Base-by-base conservation (phyloP, 2,797 vertebrate genomes). In the Cuniculus paca region DNA sequence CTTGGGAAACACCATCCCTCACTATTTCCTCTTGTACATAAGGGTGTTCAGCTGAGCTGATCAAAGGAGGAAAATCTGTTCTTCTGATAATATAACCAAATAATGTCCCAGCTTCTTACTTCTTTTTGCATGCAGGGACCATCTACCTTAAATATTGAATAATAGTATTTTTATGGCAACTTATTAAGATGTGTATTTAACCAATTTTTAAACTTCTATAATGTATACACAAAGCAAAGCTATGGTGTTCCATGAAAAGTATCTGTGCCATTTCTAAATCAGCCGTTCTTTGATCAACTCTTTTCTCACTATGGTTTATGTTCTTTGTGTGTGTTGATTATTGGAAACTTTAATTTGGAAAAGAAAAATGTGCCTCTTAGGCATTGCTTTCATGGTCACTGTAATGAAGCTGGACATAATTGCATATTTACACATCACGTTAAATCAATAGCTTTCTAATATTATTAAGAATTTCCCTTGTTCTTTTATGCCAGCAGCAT, bases 401-500 rank as follows among this genome's bases (percentile, higher is more conserved):
- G 6, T 82, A 85, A 54, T 81, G 54, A 77, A 87, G 39, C 70
- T 70, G 26, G 48, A 79, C 19, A 72, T 93, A 88, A 75, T 56
- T 90, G 31, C 34, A 54, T 90, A 75, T 56, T 58, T 96, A 80
- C 11, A 65, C 5, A 74, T 90, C 31, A 80, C 7, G 11, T 11
- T 93, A 79, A 90, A 90, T 90, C 88, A 94, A 0, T 90, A 74
- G 22, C n/a, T 63, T 90, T 85, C 34, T 95, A 86, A 84, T 77
- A 91, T 81, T 93, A 89, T 95, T 92, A 87, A 75, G 92, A 78
- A 42, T 88, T 94, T 95, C 90, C 17, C 91, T 90, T 56, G 72
- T 97, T 85, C 77, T 98, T 96, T 98, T 97, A 96, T 96, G 87
- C 96, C 88, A 92, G 63, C 83, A 94, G 6, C 10, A 22, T 94